A percentile compares a stretch with the other conserved stretches of the same genome.
Evolutionary conservation across 1,140 invertebrate species (phyloP).

Genomic region (Steinernema khuongi): DNA sequence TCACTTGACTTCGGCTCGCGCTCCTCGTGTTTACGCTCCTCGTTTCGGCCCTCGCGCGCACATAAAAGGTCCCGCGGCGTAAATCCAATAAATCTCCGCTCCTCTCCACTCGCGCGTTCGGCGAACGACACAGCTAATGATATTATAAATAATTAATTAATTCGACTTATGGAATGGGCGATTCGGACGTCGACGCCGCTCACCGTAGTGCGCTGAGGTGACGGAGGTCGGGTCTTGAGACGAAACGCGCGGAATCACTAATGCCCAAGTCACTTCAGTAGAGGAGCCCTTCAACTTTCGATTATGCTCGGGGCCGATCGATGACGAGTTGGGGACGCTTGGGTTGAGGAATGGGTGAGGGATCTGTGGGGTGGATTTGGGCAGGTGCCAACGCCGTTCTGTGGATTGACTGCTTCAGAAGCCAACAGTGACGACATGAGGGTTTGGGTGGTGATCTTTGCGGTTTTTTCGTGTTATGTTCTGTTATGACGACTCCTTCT

Average conservation of each 20-base stretch:
- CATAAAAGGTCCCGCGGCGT: conserved; percentile 11
- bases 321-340: neutral
- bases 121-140: conserved; percentile 4
- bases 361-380: too few relatives aligned
- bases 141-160: conserved; percentile 16
- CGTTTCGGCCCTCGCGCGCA: neutral
- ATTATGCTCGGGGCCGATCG: neutral
- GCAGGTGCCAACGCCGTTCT: too few relatives aligned
- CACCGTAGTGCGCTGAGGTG: too few relatives aligned
- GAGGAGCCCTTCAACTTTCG: conserved; percentile 8
- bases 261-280: neutral
- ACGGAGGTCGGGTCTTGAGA: too few relatives aligned
- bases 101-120: neutral
- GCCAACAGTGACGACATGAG: too few relatives aligned
- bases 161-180: conserved; percentile 14
- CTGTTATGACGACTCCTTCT: too few relatives aligned
- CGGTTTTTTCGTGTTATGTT: too few relatives aligned
- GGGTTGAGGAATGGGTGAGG: neutral
- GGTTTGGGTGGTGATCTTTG: too few relatives aligned
- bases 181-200: neutral
- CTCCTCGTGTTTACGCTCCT: neutral
- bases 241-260: neutral
- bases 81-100: conserved; percentile 11
- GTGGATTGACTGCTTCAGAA: too few relatives aligned
- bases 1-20: neutral